Evolutionary conservation across 1,140 invertebrate species (phyloP).

Genomic region (Papilio machaon): DNA sequence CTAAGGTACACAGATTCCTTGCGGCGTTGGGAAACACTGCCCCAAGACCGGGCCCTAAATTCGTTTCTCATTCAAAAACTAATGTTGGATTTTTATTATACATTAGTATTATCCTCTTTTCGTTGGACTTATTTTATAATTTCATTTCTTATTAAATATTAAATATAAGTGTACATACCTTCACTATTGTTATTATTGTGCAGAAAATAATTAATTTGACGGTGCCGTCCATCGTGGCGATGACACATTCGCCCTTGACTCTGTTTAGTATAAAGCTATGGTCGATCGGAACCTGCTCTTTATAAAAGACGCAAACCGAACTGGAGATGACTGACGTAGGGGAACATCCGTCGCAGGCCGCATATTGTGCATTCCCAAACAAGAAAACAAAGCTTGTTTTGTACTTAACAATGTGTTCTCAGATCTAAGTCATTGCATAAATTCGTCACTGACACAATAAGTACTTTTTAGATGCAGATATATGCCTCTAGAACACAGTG

Average conservation of each 20-base stretch:
- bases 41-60: too few species aligned
- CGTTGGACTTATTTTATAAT: too few species aligned
- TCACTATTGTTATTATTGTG: background rate
- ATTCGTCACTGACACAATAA: background rate
- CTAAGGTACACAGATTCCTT: too few species aligned
- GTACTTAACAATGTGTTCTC: background rate
- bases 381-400: constrained; percentile 1
- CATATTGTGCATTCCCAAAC: background rate
- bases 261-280: background rate
- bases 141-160: background rate
- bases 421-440: background rate
- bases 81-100: too few species aligned
- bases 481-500: background rate
- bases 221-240: background rate
- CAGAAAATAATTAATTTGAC: background rate
- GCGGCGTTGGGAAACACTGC: too few species aligned
- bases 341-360: background rate
- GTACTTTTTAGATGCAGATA: background rate
- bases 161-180: constrained; percentile 2
- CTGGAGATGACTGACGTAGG: background rate
- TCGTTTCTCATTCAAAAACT: too few species aligned
- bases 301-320: background rate
- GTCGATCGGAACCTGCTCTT: background rate
- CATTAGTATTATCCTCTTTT: too few species aligned
- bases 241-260: background rate